Evolutionary conservation across 2,888 invertebrate genomes (phyloP).

Genomic region (Cacoxenus indagator): DNA sequence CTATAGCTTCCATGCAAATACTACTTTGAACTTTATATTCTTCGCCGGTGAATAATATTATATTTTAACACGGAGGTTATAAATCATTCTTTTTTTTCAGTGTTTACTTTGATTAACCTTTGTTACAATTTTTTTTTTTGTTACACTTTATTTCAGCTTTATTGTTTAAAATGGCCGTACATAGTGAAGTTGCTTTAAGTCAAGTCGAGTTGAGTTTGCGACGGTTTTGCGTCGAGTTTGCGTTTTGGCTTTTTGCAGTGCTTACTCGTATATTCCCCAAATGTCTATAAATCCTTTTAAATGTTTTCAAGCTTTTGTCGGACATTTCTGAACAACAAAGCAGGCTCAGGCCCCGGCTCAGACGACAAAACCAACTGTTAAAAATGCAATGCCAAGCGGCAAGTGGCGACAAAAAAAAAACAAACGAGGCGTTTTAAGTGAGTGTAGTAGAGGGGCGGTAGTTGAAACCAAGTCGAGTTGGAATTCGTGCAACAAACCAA

Average conservation of each 20-base stretch:
- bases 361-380: not conserved
- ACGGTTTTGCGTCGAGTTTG: too few relatives aligned
- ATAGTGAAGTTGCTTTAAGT: not conserved
- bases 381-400: constrained; percentile 16
- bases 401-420: not conserved
- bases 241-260: constrained; percentile 10
- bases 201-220: constrained; percentile 1
- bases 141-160: not conserved
- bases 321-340: constrained; percentile 51
- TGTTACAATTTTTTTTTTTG: not conserved
- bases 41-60: too few relatives aligned
- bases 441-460: constrained; percentile 11
- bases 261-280: constrained; percentile 59
- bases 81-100: too few relatives aligned
- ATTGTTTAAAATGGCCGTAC: not conserved
- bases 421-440: too few relatives aligned
- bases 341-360: constrained; percentile 21
- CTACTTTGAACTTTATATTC: too few relatives aligned
- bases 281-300: constrained; percentile 63
- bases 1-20: too few relatives aligned
- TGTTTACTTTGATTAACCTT: too few relatives aligned
- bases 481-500: constrained; percentile 42
- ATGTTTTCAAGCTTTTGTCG: constrained; percentile 64
- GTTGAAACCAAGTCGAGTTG: constrained; percentile 18
- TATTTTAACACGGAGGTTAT: too few relatives aligned